Conservation (phyloP, 2,888 invertebrate genomes). For the Linnaemya vulpina region DNA sequence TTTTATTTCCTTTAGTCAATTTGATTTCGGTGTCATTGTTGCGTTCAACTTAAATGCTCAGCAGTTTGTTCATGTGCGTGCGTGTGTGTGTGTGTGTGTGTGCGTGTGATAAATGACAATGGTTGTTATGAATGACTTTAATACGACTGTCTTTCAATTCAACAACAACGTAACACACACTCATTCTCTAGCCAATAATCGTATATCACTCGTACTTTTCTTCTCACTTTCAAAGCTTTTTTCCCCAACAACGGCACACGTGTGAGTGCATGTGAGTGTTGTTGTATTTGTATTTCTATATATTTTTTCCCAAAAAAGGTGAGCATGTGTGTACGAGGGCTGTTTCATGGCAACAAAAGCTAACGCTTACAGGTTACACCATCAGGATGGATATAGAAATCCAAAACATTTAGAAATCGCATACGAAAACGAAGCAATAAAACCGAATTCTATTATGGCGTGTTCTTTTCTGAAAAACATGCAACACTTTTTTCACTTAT, state of each 20-base stretch:
- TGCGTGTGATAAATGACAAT: conserved; percentile 45
- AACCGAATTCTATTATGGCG: no score
- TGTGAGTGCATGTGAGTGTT: background rate
- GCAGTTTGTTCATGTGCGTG: background rate
- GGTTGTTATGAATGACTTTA: conserved; percentile 64
- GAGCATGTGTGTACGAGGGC: background rate
- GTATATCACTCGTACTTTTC: conserved; percentile 39
- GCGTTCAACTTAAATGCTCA: conserved; percentile 13
- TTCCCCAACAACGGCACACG: conserved; percentile 2
- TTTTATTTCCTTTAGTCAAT: conserved; percentile 54
- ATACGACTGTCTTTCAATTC: conserved; percentile 64
- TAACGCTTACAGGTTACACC: background rate
- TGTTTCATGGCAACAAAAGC: background rate
- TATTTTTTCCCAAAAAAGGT: background rate
- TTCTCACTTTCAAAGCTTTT: conserved; percentile 12
- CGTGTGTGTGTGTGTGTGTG: background rate
- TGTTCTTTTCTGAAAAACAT: no score
- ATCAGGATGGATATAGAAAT: no score
- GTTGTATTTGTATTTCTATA: no score
- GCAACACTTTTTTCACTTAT: no score
- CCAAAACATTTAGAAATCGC: no score
- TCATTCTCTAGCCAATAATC: background rate
- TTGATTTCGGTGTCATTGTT: conserved; percentile 43
- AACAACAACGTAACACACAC: conserved; percentile 53
- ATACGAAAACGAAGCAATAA: no score